Evolutionary conservation across 2,888 invertebrate genomes (phyloP).

Genomic region (Leucophenga montana): DNA sequence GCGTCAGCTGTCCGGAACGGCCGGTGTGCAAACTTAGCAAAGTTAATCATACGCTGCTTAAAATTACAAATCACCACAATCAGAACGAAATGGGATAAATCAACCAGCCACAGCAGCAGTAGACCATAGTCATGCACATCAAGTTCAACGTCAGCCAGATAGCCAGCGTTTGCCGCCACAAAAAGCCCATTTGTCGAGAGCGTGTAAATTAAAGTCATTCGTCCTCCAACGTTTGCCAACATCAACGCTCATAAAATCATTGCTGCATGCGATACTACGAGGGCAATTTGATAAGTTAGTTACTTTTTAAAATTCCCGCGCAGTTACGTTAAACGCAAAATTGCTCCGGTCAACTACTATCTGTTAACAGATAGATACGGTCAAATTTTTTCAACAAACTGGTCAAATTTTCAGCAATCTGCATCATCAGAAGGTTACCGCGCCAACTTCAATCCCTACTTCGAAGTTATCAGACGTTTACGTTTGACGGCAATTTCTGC

Average conservation of each 20-base stretch:
- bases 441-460: too few relatives aligned
- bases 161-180: slow-evolving; percentile 15
- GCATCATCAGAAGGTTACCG: too few relatives aligned
- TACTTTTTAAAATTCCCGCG: too few relatives aligned
- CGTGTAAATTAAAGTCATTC: slow-evolving; percentile 27
- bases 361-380: too few relatives aligned
- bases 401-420: too few relatives aligned
- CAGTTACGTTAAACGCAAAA: too few relatives aligned
- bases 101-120: too few relatives aligned
- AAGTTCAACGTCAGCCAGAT: background rate
- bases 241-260: slow-evolving; percentile 11
- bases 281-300: too few relatives aligned
- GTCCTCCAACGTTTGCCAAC: background rate
- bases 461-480: too few relatives aligned
- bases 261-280: background rate
- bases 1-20: background rate
- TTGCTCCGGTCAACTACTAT: too few relatives aligned
- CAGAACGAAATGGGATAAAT: slow-evolving; percentile 40
- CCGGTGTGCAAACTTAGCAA: slow-evolving; percentile 28
- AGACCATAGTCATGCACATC: background rate
- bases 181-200: slow-evolving; percentile 19
- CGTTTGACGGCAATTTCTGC: too few relatives aligned
- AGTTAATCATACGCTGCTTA: slow-evolving; percentile 63
- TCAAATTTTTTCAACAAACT: too few relatives aligned
- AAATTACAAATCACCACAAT: slow-evolving; percentile 64